Evolutionary conservation across 2,888 invertebrate genomes (phyloP), one percentile per base, ranked within the genome.

Genomic region (Pseudococcus jackbeardsleyi): DNA sequence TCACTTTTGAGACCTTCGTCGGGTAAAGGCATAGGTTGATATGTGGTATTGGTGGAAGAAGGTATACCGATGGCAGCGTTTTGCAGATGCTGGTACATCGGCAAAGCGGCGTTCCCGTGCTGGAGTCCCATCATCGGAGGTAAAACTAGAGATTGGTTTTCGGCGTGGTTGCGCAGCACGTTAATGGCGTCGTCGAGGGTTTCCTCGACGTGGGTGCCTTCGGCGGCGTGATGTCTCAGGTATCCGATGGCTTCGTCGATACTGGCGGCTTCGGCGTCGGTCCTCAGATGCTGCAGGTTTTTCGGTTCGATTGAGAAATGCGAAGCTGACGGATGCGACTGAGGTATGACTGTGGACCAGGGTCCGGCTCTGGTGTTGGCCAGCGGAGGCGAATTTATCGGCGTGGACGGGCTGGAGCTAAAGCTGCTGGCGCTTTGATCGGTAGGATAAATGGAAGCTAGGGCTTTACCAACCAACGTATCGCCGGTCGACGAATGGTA

Each of bases 141-240:
- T 50, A 90, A 85, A 15, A 89, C 84, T 26, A 89, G 82, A 33
- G 86, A 88, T 91, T 92, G 91, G 89, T 96, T 96, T 92, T 98
- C 98, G 88, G 98, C 97, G 92, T 98, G 98, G 92, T 97, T 98
- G 91, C 98, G 94, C 90, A 98, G 93, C 89, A 98, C 98, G 92
- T 98, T 97, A 91, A 98, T 97, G 90, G 98, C 98, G 93, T 98
- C 98, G 92, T 98, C 98, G 91, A 98, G 93, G 89, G 97, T 94
- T 92, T 98, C 98, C 92, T 98, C 98, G 97, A 98, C 97, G 89
- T 97, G 86, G 54, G 86, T 88, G 39, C 89, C 89, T 88, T 89
- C 85, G 39, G 9, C 9, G 33, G 59, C 82, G 42, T 87, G 89
- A 39, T 82, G 84, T n/a, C 87, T 54, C 7, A 89, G 48, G 68